These are phyloP conservation scores for Sisor rabdophorus DNA, from an alignment of 2,113 vertebrate genomes.

Conservation along the genomic window DNA sequence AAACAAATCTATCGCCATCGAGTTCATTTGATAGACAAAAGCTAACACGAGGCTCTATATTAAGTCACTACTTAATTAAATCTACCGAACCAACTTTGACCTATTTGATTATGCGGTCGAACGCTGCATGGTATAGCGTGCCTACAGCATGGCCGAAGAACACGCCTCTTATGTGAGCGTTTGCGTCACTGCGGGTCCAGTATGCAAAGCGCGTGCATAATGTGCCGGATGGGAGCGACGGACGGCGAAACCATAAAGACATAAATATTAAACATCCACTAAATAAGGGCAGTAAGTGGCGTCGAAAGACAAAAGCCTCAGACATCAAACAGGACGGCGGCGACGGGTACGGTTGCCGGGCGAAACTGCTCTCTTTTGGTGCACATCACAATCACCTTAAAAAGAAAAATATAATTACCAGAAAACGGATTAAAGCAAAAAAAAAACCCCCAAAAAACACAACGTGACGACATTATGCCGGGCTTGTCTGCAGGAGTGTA, in stretches of 20 bases:
- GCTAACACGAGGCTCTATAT: conserved; percentile 24
- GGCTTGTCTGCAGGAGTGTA: neutral
- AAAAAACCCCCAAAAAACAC: neutral
- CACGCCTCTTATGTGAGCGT: conserved; percentile 1
- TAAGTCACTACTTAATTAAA: neutral
- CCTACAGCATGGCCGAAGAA: conserved; percentile 10
- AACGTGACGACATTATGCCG: neutral
- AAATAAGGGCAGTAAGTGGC: neutral
- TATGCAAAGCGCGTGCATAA: conserved; percentile 40
- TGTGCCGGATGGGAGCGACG: neutral
- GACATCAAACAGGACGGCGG: neutral
- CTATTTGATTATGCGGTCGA: conserved; percentile 38
- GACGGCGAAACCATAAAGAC: neutral
- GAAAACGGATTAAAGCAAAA: too few species aligned
- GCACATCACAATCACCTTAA: neutral
- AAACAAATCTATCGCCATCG: neutral
- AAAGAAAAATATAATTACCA: neutral
- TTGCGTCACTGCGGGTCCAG: conserved; percentile 26
- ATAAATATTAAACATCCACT: neutral
- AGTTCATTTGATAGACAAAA: conserved; percentile 43
- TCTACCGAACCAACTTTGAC: conserved; percentile 16
- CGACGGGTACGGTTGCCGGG: neutral
- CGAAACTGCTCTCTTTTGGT: neutral
- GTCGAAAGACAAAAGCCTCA: neutral
- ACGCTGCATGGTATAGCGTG: neutral